Evolutionary conservation across 2,113 vertebrate genomes (phyloP), one percentile per base, ranked within the genome.

Genomic region (Eulemur rufifrons): DNA sequence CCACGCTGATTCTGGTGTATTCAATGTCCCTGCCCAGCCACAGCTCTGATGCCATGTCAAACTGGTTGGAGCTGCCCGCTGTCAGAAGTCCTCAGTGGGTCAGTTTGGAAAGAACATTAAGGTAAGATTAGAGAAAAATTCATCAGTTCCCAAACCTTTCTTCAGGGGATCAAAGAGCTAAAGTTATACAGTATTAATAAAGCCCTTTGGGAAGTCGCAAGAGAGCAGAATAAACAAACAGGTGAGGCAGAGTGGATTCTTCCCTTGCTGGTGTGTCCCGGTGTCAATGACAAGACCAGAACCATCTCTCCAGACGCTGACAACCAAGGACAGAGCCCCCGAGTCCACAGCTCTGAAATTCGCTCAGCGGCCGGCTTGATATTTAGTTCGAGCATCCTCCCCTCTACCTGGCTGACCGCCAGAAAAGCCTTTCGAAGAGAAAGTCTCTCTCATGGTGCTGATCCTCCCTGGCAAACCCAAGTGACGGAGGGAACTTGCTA

Each of bases 91-190:
- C 47, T 94, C 64, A 20, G 86, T 20, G 6, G 21, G 34, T 42
- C 37, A 95, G 90, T 2, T 89, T 29, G 74, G 82, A 81, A 73
- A 69, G 95, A 97, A 61, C 1, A 1, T 2, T 89, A 37, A 61
- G 20, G 52, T 32, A 96, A 98, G 92, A 96, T 94, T 87, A 96
- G 52, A 97, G 20, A 45, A 54, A 97, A 84, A 54, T 92, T 86
- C 94, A 42, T 84, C 83, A 78, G 69, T 47, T 95, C 34, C 0
- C 0, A 81, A 59, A 15, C 50, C 45, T 68, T 91, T 66, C 84
- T 76, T 61, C 66, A 39, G 42, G 6, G 6, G 59, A 97, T 97
- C 39, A 95, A 95, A 96, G n/a, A 78, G 27, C 59, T 95, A 1
- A 5, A 68, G 0, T 29, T 56, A 93, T 13, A 39, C 34, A 96